phyloP scores from a whole-genome alignment of 2,113 vertebrate species.

The Archilochus colubris region DNA sequence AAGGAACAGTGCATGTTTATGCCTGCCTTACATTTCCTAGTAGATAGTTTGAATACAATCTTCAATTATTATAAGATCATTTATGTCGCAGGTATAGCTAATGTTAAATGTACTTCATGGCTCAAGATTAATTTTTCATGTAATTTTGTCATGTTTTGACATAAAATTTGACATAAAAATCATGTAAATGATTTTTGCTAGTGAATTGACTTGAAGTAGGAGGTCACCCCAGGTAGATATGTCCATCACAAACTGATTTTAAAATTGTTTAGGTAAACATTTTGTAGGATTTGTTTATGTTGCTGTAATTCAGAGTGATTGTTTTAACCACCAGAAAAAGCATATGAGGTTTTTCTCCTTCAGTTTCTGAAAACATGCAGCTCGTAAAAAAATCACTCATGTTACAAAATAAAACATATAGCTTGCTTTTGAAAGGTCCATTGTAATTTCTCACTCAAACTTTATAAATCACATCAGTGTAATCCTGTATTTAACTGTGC shows the following conservation, averaged over 20 bases:
- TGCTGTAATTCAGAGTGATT: neutral
- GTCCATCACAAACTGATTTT: neutral
- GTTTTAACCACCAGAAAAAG: neutral
- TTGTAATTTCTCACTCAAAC: neutral
- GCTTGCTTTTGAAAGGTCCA: neutral
- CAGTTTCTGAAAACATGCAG: neutral
- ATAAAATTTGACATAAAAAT: too few relatives aligned
- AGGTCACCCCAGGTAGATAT: neutral
- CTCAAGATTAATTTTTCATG: neutral
- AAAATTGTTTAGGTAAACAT: neutral
- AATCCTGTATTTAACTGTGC: neutral
- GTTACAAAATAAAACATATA: neutral
- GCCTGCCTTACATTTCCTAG: neutral
- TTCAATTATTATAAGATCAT: neutral
- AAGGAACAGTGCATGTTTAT: neutral
- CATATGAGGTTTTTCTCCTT: neutral
- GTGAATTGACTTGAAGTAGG: neutral
- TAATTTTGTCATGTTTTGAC: neutral
- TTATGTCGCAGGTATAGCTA: neutral
- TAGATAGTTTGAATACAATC: neutral
- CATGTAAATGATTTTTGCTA: neutral
- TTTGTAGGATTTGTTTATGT: neutral
- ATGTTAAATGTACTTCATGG: neutral
- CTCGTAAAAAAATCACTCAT: neutral
- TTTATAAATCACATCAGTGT: neutral